Conservation (phyloP, 1,140 invertebrate genomes). For the Lasioglossum baleicum region DNA sequence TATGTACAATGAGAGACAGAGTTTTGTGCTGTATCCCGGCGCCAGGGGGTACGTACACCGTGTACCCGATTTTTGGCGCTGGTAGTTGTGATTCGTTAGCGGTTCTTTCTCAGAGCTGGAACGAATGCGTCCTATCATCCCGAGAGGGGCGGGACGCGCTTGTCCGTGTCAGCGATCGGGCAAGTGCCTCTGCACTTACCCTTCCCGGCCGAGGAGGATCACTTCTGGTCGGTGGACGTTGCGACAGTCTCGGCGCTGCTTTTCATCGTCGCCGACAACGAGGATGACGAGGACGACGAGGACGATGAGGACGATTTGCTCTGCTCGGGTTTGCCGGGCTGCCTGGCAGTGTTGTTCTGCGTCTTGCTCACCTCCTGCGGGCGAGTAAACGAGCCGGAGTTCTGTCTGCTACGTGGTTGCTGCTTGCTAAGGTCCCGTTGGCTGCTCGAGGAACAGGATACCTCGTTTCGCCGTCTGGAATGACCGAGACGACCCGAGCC, state of each 20-base stretch:
- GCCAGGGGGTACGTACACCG: background rate
- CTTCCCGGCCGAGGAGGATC: background rate
- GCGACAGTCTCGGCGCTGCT: conserved; percentile 23
- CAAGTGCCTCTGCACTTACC: conserved; percentile 37
- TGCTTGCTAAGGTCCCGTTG: conserved; percentile 65
- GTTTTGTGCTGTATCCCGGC: background rate
- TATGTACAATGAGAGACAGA: conserved; percentile 9
- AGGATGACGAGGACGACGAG: too few relatives aligned
- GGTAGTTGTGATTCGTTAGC: background rate
- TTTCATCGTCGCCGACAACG: conserved; percentile 24
- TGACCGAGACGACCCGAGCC: conserved; percentile 72
- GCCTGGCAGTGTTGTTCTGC: conserved; percentile 45
- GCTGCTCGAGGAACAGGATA: conserved; percentile 51
- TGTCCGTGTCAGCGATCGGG: conserved; percentile 21
- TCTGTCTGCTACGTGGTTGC: conserved; percentile 66
- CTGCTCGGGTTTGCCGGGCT: conserved; percentile 48
- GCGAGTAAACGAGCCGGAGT: conserved; percentile 69
- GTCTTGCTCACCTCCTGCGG: conserved; percentile 64
- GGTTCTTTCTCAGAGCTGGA: conserved; percentile 7
- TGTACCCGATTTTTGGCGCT: background rate
- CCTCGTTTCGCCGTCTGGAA: conserved; percentile 61
- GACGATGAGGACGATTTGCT: conserved; percentile 14
- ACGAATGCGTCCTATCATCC: conserved; percentile 4
- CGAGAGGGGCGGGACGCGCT: background rate
- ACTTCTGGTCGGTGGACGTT: conserved; percentile 40